Base-by-base conservation (phyloP, 2,797 vertebrate species). In the Bradypodion ventrale region DNA sequence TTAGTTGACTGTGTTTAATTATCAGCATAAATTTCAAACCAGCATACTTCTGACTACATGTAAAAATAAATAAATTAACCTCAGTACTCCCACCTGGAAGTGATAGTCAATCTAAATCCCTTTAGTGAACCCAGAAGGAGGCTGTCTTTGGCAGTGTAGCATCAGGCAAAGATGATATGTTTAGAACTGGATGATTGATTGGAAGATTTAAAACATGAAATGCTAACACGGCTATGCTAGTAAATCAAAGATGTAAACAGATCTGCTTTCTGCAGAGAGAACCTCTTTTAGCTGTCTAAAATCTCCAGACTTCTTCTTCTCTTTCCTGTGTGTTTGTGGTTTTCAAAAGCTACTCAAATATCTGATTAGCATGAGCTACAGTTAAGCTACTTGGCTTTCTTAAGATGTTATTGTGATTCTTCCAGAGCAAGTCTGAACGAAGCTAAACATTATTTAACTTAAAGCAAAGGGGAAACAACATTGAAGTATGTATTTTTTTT, bases 211-310 rank as follows among this genome's bases (percentile, higher is more conserved):
- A 78, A 80, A 83, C 65, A 76, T 65, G 73, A 84, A 84, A 84
- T 78, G 72, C 59, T 66, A 84, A 46, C 74, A 13, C 49, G 81
- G 86, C 44, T 77, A 81, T 72, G 46, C 66, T 63, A 84, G 74
- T 84, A 77, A 87, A 77, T 76, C 82, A 70, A 52, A 80, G 72
- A 87, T 76, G 62, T 83, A 81, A 84, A 87, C 82, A 84, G 80
- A 87, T 84, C 83, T 84, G 78, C 29, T 81, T 72, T 81, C 66
- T 35, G 60, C 52, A 80, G 44, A 25, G n/a, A 66, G 32, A 76
- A 65, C 59, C 56, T 72, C 73, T n/a, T 87, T 87, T 60, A 44
- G 78, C 78, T 81, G 49, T 65, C 56, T 84, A 70, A 77, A 70
- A 59, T 81, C 66, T 81, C 78, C 40, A 77, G 69, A 80, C 74